phyloP scores from a whole-genome alignment of 2,797 vertebrate species.

The Argentina silus region DNA sequence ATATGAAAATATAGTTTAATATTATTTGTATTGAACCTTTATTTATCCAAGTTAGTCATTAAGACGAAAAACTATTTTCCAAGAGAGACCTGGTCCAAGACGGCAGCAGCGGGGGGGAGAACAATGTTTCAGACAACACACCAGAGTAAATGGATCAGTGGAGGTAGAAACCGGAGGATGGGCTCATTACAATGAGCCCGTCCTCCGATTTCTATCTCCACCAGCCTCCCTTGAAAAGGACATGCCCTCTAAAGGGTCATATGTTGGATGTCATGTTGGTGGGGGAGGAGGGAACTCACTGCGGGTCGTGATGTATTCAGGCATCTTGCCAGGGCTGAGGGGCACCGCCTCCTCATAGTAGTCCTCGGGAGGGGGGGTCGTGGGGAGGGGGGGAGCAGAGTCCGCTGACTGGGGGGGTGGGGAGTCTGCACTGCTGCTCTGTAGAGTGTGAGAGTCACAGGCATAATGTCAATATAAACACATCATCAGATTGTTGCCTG shows the following conservation, averaged over 20 bases:
- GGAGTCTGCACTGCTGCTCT: constrained; percentile 53
- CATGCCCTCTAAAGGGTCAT: not conserved
- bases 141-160: no score
- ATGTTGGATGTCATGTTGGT: constrained; percentile 8
- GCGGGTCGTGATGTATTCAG: constrained; percentile 90
- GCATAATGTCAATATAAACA: not conserved
- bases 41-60: no score
- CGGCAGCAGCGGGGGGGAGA: no score
- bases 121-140: no score
- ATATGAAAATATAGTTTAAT: no score
- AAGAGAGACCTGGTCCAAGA: no score
- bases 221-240: no score
- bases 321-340: constrained; percentile 87
- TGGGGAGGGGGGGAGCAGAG: constrained; percentile 87
- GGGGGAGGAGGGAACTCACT: constrained; percentile 61
- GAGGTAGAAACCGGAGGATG: no score
- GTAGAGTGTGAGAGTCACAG: constrained; percentile 2
- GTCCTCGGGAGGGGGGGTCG: constrained; percentile 92
- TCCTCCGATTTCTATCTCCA: no score
- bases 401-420: constrained; percentile 42
- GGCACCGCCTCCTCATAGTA: constrained; percentile 98
- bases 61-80: no score
- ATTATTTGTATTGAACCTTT: no score
- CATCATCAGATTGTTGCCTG: constrained; percentile 12
- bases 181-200: no score